Percentiles rank a stretch among this genome's conserved stretches.
phyloP scores from a whole-genome alignment of 2,888 invertebrate species.

The Tridacna gigas region DNA sequence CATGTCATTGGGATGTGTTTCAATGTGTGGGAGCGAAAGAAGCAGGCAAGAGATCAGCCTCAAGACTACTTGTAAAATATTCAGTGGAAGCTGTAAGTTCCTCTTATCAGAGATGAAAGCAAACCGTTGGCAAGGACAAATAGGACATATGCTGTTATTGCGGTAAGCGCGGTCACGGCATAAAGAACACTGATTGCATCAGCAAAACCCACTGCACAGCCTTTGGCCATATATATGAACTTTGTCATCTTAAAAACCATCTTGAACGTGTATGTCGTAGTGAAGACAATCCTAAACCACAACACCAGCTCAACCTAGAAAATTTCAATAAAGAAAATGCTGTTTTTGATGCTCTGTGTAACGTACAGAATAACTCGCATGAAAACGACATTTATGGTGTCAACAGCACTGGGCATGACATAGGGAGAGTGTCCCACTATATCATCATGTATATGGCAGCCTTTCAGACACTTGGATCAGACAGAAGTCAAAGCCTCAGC shows the following conservation, averaged over 20 bases:
- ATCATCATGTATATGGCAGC: slow-evolving; percentile 67
- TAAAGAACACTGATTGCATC: slow-evolving; percentile 28
- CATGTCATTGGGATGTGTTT: slow-evolving; percentile 63
- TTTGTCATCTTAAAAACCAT: slow-evolving; percentile 60
- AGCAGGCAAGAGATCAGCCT: slow-evolving; percentile 63
- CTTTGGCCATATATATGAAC: slow-evolving; percentile 57
- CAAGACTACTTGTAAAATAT: slow-evolving; percentile 51
- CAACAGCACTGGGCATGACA: not conserved
- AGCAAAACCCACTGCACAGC: slow-evolving; percentile 61
- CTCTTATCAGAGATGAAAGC: not conserved
- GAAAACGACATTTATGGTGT: not conserved
- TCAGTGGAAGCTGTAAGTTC: slow-evolving; percentile 33
- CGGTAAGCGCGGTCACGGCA: slow-evolving; percentile 66
- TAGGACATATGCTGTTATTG: slow-evolving; percentile 61
- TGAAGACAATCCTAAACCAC: slow-evolving; percentile 40
- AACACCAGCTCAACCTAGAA: not conserved
- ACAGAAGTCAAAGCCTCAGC: too few relatives aligned
- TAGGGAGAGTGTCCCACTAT: slow-evolving; percentile 19
- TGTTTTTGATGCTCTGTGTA: slow-evolving; percentile 56
- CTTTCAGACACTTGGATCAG: not conserved
- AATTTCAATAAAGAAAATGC: not conserved
- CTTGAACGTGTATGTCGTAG: slow-evolving; percentile 59
- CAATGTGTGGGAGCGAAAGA: slow-evolving; percentile 67
- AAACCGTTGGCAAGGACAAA: not conserved
- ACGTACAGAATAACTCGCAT: slow-evolving; percentile 1